Base-by-base conservation (phyloP, 2,113 vertebrate genomes). In the Cyprinus carpio region DNA sequence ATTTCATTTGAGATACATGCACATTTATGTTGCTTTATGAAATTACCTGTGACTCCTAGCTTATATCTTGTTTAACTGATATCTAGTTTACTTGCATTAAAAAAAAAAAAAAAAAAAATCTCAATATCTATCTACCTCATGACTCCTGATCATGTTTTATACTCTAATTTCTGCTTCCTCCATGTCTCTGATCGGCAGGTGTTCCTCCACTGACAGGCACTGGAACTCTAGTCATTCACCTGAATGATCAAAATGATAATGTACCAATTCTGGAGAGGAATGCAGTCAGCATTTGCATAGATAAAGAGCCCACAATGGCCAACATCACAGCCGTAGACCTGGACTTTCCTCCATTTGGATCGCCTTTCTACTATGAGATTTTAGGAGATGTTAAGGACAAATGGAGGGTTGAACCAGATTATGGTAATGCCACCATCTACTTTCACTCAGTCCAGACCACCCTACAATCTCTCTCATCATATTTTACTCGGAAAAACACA, bases 151-250 rank as follows among this genome's bases (percentile, higher is more conserved):
- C 46, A 49, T 49, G 1, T 49, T 4, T 49, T 49, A 15, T 49
- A 49, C 46, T 49, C 13, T 15, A 15, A 46, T 18, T 56, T 29
- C 6, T 62, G 27, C 9, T 75, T 51, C 0, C 23, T 71, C 56
- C 8, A 1, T 83, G 37, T 86, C 58, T 86, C 25, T 85, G 29
- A 13, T 64, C 3, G n/a, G n/a, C 84, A 95, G 94, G 91, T 23
- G 1, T 37, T 23, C 92, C 92, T 31, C 87, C 78, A 16, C 29
- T 87, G 91, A 93, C 92, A 6, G 85, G 74, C 15, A 89, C 89
- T 58, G 85, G 49, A 43, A 88, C 85, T 4, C n/a, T 88, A 11
- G 11, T 62, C 23, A 87, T 88, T 75, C 51, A 85, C 10, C 11
- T 90, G 27, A 18, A 13, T 8, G 89, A 87, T 65, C 0, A 84